Evolutionary conservation across 2,888 invertebrate genomes (phyloP), one percentile per base, ranked within the genome.

Genomic region (Limenitis camilla): DNA sequence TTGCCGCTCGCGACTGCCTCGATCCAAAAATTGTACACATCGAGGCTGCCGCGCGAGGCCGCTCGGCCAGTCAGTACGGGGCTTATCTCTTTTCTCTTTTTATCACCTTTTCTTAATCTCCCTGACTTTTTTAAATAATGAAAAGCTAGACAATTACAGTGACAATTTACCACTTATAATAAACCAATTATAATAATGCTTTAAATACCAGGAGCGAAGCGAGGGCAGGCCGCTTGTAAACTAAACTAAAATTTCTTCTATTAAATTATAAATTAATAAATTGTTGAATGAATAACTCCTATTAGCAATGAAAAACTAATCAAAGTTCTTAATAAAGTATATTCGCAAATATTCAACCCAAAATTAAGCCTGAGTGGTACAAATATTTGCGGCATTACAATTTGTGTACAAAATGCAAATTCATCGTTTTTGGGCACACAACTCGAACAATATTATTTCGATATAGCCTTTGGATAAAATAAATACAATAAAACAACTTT

Each of bases 381-480:
- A 51, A 51, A 51, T 45, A 51, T 51, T 47, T 52, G 40, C 46
- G 41, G 47, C 41, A 46, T 42, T 38, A 52, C 52, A 52, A 48
- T 52, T 48, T 48, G 47, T 48, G 47, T 40, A 39, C 43, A 48
- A 48, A 48, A 52, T 52, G 47, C 48, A 52, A 52, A 52, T 52
- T 47, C 33, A 43, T 43, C 48, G 45, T 42, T 42, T 42, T 46
- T 42, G 42, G 28, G 40, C 32, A 39, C 52, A 41, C 48, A 35
- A n/a, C 33, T 11, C 28, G 38, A 32, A 47, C 47, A 40, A 39
- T 39, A 40, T 47, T 39, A 47, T 47, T 36, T 6, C 38, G 47
- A 39, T 44, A 35, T 35, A 27, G 44, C 44, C 36, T 44, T 44
- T 36, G 32, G 30, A 47, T 27, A 36, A 47, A 47, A 39, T 38